Evolutionary conservation across 2,888 invertebrate species (phyloP), one percentile per base, ranked within the genome.

Genomic region (Hirudinaria manillensis): DNA sequence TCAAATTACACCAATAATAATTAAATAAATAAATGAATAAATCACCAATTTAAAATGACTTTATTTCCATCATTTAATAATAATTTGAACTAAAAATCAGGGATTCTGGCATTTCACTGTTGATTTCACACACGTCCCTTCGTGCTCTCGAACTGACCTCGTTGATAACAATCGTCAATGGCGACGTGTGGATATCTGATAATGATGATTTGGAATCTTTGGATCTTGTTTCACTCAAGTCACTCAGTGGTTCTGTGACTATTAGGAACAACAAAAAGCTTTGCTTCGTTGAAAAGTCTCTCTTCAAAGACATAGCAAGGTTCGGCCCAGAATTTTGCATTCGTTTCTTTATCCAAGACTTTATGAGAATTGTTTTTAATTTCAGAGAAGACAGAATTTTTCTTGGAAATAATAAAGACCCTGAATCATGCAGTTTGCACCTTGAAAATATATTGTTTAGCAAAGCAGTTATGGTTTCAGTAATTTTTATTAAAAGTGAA

Each of bases 121-220:
- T 27, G 29, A 29, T 61, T 61, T 61, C 61, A 3, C 61, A 61
- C 24, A 61, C 61, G n/a, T 27, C 24, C 61, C 61, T 61, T 27
- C 24, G 29, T 27, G 24, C 24, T 61, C 29, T 61, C 4, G 24
- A 29, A 7, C 29, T 61, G n/a, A 61, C 61, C 0, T 61, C 61
- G 7, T 61, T 61, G 61, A 7, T 10, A 7, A 61, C 24, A 61
- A 61, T 61, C 19, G 13, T 61, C 61, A 61, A 61, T 7, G 61
- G 61, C 7, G 29, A 61, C 21, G 24, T 61, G 61, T 27, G 29
- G 29, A 61, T 61, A 61, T 27, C 61, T 7, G 61, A 61, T 29
- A 61, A 61, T 61, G 61, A 61, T 27, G 29, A 61, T 29, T 61
- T 61, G 61, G 61, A 16, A 19, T 6, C 61, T n/a, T 29, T 61